Base-by-base conservation (phyloP, 1,140 invertebrate genomes). In the Diuraphis noxia region DNA sequence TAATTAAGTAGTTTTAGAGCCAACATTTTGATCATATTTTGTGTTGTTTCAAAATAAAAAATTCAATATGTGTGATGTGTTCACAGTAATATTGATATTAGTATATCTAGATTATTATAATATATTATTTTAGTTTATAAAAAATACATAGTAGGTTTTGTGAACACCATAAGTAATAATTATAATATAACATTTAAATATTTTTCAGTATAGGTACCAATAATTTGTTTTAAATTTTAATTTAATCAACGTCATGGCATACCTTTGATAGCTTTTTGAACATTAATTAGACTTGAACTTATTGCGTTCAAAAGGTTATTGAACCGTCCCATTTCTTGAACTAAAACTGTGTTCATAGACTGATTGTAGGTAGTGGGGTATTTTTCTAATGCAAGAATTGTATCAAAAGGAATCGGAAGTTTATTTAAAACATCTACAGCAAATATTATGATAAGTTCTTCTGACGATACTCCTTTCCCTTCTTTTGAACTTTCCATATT, bases 211-310 rank as follows among this genome's bases (percentile, higher is more conserved):
- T 46, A 19, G 4, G 34, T 79, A 79, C 8, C 6, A 23, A 9
- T 19, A 36, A 19, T 79, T 9, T 8, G 8, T 30, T 41, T 46
- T 17, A 85, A 46, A 17, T 9, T 34, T 85, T 85, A 4, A 34
- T 49, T 43, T 84, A 30, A n/a, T 43, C 2, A 84, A 41, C 7
- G 13, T 17, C 4, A 30, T 13, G 0, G 30, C 9, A 6, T 40
- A 96, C 98, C 98, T 95, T 97, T 96, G 19, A 98, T 96, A 6
- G 98, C 97, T 93, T 97, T 96, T 93, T 96, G 94, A 34, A 98
- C 95, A 93, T 97, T 96, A 63, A 94, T 92, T 19, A 99, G 94
- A 25, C 96, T 97, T 56, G 94, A 94, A 88, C 95, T 95, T 30
- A 97, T 95, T 13, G 96, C 95, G 3, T 93, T 92, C 2, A 96